A percentile compares a stretch with the other conserved stretches of the same genome.
phyloP scores from a whole-genome alignment of 2,113 vertebrate species.

The Nasalis larvatus region DNA sequence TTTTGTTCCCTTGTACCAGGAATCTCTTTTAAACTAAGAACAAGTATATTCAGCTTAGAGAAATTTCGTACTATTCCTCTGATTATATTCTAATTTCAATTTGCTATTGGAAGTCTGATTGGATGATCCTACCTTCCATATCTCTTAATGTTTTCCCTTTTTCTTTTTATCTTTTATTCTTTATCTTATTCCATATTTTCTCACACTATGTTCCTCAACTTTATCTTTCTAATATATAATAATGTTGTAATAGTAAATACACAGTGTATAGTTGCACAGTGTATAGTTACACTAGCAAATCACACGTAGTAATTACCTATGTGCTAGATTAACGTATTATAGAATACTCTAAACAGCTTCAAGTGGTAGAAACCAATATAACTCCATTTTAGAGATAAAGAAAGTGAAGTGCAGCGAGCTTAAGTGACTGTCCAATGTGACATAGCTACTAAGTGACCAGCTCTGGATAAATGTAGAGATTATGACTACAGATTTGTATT shows the following conservation, averaged over 20 bases:
- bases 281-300: too few species aligned
- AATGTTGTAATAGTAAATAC: not conserved
- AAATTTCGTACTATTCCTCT: not conserved
- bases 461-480: not conserved
- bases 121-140: not conserved
- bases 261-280: not conserved
- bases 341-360: not conserved
- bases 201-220: not conserved
- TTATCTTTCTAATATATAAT: constrained; percentile 3
- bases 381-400: not conserved
- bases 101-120: not conserved
- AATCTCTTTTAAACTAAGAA: constrained; percentile 42
- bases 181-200: not conserved
- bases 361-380: not conserved
- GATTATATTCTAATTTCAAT: not conserved
- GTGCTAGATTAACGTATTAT: not conserved
- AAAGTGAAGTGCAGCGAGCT: not conserved
- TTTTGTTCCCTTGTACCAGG: not conserved
- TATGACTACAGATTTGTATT: not conserved
- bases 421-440: not conserved
- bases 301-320: not conserved
- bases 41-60: not conserved
- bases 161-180: not conserved
- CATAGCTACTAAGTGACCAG: not conserved
- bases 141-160: not conserved